Evolutionary conservation across 2,888 invertebrate genomes (phyloP).

Genomic region (Parnassius mnemosyne): DNA sequence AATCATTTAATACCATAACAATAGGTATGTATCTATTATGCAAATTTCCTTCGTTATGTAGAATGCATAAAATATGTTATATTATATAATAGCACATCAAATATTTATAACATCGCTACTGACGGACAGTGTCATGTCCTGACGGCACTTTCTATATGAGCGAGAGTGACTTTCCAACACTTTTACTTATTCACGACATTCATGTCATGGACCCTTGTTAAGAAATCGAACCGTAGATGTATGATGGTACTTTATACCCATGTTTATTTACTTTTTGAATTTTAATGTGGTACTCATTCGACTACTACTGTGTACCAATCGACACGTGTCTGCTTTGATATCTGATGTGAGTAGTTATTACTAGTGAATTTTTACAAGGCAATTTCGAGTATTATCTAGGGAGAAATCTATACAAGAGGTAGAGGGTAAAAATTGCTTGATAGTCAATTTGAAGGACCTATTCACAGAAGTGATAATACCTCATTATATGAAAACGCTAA

Average conservation of each 20-base stretch:
- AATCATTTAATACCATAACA: background rate
- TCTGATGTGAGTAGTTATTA: too few relatives aligned
- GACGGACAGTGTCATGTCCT: slow-evolving; percentile 19
- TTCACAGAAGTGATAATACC: too few relatives aligned
- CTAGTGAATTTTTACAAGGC: too few relatives aligned
- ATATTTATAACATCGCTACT: slow-evolving; percentile 8
- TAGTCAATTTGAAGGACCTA: too few relatives aligned
- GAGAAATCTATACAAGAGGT: too few relatives aligned
- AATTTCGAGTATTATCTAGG: too few relatives aligned
- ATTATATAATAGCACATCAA: slow-evolving; percentile 8
- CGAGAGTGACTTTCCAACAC: slow-evolving; percentile 32
- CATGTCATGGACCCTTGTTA: slow-evolving; percentile 21
- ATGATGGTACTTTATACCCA: slow-evolving; percentile 16
- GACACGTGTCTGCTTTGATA: slow-evolving; percentile 13
- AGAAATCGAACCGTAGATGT: slow-evolving; percentile 19
- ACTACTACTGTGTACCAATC: background rate
- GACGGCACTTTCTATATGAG: slow-evolving; percentile 30
- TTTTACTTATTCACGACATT: slow-evolving; percentile 33
- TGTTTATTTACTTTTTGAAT: slow-evolving; percentile 9
- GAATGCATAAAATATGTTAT: background rate
- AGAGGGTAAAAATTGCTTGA: too few relatives aligned
- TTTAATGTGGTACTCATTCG: slow-evolving; percentile 1
- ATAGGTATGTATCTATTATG: background rate
- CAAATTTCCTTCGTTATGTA: too few relatives aligned
- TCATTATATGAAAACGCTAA: too few relatives aligned